Conservation (phyloP, 2,888 invertebrate species). For the Thera britannica region DNA sequence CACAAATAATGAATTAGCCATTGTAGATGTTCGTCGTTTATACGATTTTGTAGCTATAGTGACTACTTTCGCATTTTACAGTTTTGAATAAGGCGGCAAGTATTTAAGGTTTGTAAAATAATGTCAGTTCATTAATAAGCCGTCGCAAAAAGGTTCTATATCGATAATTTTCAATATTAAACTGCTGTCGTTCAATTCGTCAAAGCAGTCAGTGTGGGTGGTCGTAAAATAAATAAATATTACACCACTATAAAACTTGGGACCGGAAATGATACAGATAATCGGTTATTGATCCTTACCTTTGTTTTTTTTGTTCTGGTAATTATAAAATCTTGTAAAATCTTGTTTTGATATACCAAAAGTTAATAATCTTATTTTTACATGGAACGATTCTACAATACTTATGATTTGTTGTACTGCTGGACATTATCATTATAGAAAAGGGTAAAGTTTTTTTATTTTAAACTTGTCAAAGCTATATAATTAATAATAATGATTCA, state of each 20-base stretch:
- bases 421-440: too few relatives aligned
- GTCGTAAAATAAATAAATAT: slow-evolving; percentile 9
- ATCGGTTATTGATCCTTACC: slow-evolving; percentile 18
- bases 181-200: slow-evolving; percentile 11
- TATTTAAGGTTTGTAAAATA: slow-evolving; percentile 1
- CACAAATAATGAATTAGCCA: too few relatives aligned
- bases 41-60: not conserved
- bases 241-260: not conserved
- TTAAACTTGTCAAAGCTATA: too few relatives aligned
- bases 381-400: too few relatives aligned
- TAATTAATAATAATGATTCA: too few relatives aligned
- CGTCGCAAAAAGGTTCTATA: slow-evolving; percentile 16
- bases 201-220: slow-evolving; percentile 25
- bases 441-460: too few relatives aligned
- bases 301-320: not conserved
- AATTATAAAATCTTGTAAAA: slow-evolving; percentile 6
- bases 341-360: not conserved
- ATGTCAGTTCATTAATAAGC: slow-evolving; percentile 16
- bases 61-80: too few relatives aligned
- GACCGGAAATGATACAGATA: slow-evolving; percentile 24
- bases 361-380: too few relatives aligned
- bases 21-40: not conserved
- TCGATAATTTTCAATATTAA: slow-evolving; percentile 16
- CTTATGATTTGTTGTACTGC: too few relatives aligned
- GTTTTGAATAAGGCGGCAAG: not conserved